A percentile compares a stretch with the other conserved stretches of the same genome.
phyloP scores from a whole-genome alignment of 2,113 vertebrate genomes.

The Australoheros scitulus region DNA sequence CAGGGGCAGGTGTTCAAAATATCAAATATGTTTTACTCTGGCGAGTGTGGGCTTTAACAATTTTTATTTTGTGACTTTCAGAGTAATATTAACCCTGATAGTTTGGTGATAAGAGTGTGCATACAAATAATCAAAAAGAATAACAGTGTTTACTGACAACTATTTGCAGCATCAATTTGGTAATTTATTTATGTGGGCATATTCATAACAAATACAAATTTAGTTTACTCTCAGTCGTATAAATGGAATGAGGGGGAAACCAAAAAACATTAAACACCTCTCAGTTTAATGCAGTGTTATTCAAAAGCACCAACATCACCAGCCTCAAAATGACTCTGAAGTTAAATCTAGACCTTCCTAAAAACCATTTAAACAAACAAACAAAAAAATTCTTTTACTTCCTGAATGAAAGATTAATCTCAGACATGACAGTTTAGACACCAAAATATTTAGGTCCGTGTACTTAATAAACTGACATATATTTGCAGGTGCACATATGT shows the following conservation, averaged over 20 bases:
- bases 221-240: not conserved
- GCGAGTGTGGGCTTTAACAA: conserved; percentile 12
- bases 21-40: conserved; percentile 46
- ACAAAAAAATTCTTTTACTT: not conserved
- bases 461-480: not conserved
- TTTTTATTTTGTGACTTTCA: conserved; percentile 20
- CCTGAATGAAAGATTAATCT: not conserved
- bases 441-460: not conserved
- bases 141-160: not conserved
- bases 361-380: not conserved
- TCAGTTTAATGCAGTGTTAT: not conserved
- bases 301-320: conserved; percentile 10
- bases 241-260: not conserved
- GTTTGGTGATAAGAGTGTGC: not conserved
- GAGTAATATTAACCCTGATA: conserved; percentile 5
- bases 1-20: conserved; percentile 53
- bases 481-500: not conserved
- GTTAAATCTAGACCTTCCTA: not conserved
- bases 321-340: not conserved
- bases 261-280: not conserved
- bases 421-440: not conserved
- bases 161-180: conserved; percentile 4
- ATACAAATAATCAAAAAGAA: not conserved
- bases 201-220: conserved; percentile 6
- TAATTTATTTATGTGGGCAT: not conserved